phyloP scores from a whole-genome alignment of 2,113 vertebrate species.

The Candoia aspera region DNA sequence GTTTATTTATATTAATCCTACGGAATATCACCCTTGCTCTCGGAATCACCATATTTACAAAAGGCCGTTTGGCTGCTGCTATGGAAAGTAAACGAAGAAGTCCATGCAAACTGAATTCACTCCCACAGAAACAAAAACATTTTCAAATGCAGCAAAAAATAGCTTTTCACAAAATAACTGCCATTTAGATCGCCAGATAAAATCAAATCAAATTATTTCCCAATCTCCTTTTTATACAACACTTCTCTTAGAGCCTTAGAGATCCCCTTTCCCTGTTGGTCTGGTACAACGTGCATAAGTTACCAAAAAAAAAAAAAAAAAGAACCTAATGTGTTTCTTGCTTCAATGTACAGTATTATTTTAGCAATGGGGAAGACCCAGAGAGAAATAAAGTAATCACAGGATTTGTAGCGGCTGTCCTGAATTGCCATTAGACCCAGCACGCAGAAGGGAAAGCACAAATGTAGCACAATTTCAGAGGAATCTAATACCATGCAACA shows the following conservation, averaged over 20 bases:
- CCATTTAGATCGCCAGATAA: conserved; percentile 36
- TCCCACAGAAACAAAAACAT: conserved; percentile 39
- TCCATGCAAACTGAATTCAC: background rate
- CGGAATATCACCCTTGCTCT: background rate
- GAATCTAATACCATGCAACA: background rate
- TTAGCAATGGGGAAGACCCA: background rate
- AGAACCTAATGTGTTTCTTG: too few species aligned
- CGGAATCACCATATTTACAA: background rate
- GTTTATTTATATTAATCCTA: background rate
- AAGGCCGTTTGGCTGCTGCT: background rate
- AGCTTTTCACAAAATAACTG: conserved; percentile 45
- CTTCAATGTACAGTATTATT: too few species aligned
- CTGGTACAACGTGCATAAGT: background rate
- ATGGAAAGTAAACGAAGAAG: conserved; percentile 19
- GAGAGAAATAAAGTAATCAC: background rate
- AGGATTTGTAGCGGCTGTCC: background rate
- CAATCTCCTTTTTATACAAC: background rate
- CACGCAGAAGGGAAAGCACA: background rate
- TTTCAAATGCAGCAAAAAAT: conserved; percentile 39
- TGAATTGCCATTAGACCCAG: background rate
- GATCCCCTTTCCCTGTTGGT: background rate
- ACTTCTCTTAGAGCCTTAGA: background rate
- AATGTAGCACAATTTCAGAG: background rate
- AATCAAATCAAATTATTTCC: background rate
- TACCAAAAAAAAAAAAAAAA: background rate